Percentiles rank a stretch among this genome's conserved stretches.
phyloP scores from a whole-genome alignment of 2,797 vertebrate genomes.

The Peromyscus aztecus region DNA sequence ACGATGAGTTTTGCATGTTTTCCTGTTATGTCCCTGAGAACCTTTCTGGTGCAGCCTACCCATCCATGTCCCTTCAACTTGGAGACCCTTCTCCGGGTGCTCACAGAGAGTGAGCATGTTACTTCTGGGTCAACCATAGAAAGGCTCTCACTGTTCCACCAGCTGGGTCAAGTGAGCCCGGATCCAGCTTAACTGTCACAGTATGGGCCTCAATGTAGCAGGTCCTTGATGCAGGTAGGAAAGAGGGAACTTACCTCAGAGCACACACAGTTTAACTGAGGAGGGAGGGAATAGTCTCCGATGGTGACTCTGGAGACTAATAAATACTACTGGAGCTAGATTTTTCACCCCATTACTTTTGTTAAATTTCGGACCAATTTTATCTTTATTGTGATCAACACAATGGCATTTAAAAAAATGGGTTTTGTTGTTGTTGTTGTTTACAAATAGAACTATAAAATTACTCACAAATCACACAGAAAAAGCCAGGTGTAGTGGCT shows the following conservation, averaged over 20 bases:
- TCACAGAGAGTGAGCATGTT: neutral
- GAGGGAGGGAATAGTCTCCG: neutral
- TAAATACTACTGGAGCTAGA: neutral
- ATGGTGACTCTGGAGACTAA: neutral
- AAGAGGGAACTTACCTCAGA: neutral
- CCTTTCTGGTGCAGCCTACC: neutral
- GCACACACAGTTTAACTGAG: neutral
- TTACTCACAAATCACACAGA: conserved; percentile 21
- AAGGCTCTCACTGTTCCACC: conserved; percentile 4
- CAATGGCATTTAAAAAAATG: neutral
- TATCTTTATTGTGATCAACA: conserved; percentile 49
- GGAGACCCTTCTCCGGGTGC: neutral
- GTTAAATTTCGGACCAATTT: conserved; percentile 48
- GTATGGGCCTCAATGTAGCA: neutral
- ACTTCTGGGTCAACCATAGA: neutral
- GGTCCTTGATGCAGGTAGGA: neutral
- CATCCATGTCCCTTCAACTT: neutral
- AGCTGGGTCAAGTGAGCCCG: neutral
- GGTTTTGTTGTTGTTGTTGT: neutral
- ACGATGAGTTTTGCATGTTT: neutral
- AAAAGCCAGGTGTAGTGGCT: neutral
- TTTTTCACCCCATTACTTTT: neutral
- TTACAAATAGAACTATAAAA: neutral
- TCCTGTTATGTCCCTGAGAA: neutral
- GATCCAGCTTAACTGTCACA: neutral